These are phyloP conservation scores for Phorcus lineatus DNA, from an alignment of 2,888 invertebrate species.

Conservation along the genomic window DNA sequence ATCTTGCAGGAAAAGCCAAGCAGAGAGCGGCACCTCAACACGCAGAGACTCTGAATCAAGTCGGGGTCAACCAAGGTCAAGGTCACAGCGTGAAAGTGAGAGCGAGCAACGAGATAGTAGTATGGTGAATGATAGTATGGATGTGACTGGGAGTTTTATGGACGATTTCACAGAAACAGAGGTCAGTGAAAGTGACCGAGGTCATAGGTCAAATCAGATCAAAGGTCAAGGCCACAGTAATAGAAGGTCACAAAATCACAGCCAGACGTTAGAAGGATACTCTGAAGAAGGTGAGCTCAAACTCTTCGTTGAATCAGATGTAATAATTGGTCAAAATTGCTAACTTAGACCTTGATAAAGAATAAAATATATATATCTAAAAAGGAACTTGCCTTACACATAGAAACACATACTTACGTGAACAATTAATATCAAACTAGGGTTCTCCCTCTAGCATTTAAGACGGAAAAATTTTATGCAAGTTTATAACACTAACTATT, in stretches of 20 bases:
- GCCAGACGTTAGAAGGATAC: not conserved
- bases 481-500: too few relatives aligned
- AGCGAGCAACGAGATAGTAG: not conserved
- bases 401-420: too few relatives aligned
- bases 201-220: slow-evolving; percentile 4
- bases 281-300: not conserved
- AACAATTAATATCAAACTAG: too few relatives aligned
- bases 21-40: not conserved
- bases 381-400: too few relatives aligned
- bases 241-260: not conserved
- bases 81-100: not conserved
- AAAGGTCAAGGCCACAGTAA: not conserved
- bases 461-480: too few relatives aligned
- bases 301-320: not conserved
- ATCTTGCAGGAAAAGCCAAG: not conserved
- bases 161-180: slow-evolving; percentile 15
- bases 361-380: too few relatives aligned
- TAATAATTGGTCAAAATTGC: too few relatives aligned
- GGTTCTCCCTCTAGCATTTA: too few relatives aligned
- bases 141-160: slow-evolving; percentile 14
- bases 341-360: too few relatives aligned
- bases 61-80: not conserved
- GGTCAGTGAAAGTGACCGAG: slow-evolving; percentile 20
- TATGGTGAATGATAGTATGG: slow-evolving; percentile 16
- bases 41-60: not conserved